A percentile compares a stretch with the other conserved stretches of the same genome.
phyloP scores from a whole-genome alignment of 2,113 vertebrate species.

The Atlantisia rogersi region DNA sequence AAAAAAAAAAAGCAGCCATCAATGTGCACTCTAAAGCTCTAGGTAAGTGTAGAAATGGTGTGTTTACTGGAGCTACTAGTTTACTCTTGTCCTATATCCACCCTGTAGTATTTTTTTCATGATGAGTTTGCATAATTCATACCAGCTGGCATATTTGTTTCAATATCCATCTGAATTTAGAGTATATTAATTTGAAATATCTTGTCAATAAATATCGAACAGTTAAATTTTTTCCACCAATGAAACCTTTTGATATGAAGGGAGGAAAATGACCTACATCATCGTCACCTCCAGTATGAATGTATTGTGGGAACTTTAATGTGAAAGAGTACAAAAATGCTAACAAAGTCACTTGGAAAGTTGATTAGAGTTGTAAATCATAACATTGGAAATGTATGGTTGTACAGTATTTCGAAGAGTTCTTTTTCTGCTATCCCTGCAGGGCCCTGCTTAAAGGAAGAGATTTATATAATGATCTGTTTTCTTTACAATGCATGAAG shows the following conservation, averaged over 20 bases:
- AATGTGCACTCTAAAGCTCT: not conserved
- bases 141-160: not conserved
- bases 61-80: not conserved
- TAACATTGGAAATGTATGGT: not conserved
- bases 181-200: not conserved
- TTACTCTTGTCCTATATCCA: not conserved
- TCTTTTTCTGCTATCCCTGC: not conserved
- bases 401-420: not conserved
- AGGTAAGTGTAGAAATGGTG: not conserved
- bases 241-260: not conserved
- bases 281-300: not conserved
- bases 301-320: not conserved
- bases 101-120: not conserved
- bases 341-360: not conserved
- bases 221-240: not conserved
- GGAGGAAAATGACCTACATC: not conserved
- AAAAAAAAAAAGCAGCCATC: not conserved
- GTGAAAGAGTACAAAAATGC: not conserved
- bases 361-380: not conserved
- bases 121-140: not conserved
- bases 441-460: not conserved
- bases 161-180: not conserved
- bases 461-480: not conserved
- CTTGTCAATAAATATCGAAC: not conserved
- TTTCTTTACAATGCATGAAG: not conserved